Conservation (phyloP, 2,888 invertebrate species). For the Oasisia sp. region DNA sequence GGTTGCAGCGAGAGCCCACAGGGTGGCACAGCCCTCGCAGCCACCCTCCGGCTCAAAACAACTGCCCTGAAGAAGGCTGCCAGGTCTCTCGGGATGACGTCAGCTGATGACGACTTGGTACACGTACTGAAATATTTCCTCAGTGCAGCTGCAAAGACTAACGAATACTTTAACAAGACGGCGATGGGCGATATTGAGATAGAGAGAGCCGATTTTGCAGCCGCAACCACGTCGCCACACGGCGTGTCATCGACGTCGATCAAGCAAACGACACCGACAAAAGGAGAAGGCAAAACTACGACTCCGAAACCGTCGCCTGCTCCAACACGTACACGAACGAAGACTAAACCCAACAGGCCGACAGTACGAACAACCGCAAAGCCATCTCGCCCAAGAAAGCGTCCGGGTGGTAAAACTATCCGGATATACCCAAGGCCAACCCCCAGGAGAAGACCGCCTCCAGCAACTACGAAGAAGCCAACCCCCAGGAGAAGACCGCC, state of each 20-base stretch:
- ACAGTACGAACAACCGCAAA: neutral
- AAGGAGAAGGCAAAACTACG: neutral
- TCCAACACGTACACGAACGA: neutral
- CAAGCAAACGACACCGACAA: neutral
- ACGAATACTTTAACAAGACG: neutral
- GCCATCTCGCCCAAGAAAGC: no score
- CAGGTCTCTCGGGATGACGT: neutral
- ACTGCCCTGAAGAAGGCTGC: neutral
- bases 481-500: no score
- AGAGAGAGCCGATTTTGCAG: neutral
- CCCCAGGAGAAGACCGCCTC: no score
- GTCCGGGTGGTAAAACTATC: no score
- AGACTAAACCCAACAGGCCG: neutral
- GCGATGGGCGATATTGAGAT: neutral
- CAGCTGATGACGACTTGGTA: constrained; percentile 9
- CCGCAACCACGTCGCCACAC: neutral
- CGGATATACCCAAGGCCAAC: no score
- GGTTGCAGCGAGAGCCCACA: neutral
- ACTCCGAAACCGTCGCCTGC: neutral
- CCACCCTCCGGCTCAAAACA: neutral
- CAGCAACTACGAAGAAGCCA: no score
- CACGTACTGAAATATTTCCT: neutral
- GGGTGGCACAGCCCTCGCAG: neutral
- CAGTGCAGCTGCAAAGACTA: neutral
- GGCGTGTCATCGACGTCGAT: neutral